Conservation (phyloP, 2,797 vertebrate genomes). For the Acanthiza pusilla region DNA sequence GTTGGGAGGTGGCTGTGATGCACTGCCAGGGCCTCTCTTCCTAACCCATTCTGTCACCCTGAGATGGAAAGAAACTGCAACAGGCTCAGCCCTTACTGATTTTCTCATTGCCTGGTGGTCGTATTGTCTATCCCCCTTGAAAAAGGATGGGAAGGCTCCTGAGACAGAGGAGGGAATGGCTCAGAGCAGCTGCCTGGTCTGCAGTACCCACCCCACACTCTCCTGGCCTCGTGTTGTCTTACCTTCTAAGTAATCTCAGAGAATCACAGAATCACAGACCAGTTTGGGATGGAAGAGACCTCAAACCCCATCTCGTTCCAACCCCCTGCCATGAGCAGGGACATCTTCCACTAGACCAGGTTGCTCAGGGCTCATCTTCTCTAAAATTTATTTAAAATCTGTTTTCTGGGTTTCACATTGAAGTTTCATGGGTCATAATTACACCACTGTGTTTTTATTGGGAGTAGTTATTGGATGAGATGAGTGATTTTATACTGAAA, state of each 20-base stretch:
- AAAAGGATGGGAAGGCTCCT: neutral
- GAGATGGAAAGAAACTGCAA: neutral
- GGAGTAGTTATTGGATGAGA: neutral
- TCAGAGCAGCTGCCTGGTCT: neutral
- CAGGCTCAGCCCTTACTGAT: neutral
- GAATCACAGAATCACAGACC: neutral
- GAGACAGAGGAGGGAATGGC: neutral
- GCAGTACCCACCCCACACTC: neutral
- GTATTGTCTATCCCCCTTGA: neutral
- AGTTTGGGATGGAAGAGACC: neutral
- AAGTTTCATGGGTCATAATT: neutral
- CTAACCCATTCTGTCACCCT: neutral
- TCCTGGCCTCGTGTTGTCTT: too few relatives aligned
- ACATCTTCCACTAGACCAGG: neutral
- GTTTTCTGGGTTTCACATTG: neutral
- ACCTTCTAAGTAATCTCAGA: neutral
- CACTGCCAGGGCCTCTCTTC: neutral
- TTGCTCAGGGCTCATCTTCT: neutral
- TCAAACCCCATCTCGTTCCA: neutral
- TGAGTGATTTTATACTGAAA: neutral
- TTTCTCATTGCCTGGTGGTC: neutral
- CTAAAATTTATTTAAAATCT: neutral
- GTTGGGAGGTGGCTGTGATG: neutral
- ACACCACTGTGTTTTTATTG: accelerated
- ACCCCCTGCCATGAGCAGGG: neutral